Evolutionary conservation across 1,140 invertebrate species (phyloP).

Genomic region (Frieseomelitta varia): DNA sequence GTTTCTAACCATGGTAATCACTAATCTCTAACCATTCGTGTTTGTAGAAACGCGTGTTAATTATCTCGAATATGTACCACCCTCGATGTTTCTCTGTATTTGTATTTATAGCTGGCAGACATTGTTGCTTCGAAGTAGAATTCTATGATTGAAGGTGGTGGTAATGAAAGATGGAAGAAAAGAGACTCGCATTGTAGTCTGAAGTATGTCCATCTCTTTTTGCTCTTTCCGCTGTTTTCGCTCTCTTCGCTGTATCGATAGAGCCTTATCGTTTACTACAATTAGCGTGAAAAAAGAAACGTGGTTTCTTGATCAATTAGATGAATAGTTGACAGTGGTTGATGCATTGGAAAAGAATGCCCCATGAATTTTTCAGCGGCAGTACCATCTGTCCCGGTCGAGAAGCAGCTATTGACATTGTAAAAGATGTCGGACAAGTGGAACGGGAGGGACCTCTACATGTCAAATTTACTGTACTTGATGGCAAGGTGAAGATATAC

Average conservation of each 20-base stretch:
- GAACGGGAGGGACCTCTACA: slow-evolving; percentile 88
- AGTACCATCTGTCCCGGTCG: slow-evolving; percentile 75
- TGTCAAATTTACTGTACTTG: slow-evolving; percentile 90
- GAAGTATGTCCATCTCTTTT: not conserved
- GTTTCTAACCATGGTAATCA: not conserved
- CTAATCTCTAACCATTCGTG: slow-evolving; percentile 5
- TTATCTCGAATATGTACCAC: not conserved
- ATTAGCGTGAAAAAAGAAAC: not conserved
- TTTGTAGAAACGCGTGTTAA: not conserved
- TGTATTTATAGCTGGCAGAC: not conserved
- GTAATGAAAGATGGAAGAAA: not conserved
- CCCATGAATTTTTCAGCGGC: slow-evolving; percentile 17
- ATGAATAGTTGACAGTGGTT: not conserved
- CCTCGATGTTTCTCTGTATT: not conserved
- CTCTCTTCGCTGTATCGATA: not conserved
- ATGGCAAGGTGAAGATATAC: slow-evolving; percentile 86
- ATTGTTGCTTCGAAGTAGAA: not conserved
- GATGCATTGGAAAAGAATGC: not conserved
- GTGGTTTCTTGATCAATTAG: not conserved
- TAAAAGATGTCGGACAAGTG: slow-evolving; percentile 79
- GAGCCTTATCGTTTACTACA: not conserved
- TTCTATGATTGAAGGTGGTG: not conserved
- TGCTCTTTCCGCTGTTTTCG: not conserved
- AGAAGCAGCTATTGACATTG: slow-evolving; percentile 57
- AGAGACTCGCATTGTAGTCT: not conserved